These are phyloP conservation scores for Merodon equestris DNA, from an alignment of 2,888 invertebrate species.

Conservation along the genomic window DNA sequence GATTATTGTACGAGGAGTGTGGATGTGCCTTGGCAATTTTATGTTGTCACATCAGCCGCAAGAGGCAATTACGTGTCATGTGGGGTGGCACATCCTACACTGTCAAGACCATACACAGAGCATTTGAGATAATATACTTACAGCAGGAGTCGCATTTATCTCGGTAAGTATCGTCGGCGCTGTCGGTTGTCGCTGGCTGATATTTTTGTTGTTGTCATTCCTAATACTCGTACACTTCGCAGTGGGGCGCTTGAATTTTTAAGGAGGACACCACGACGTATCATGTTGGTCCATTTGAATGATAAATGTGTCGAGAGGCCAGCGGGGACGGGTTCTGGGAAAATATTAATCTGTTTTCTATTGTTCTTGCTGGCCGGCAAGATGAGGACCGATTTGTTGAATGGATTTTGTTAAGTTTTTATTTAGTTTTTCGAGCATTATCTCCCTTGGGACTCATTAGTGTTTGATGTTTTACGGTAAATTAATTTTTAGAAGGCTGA, in stretches of 20 bases:
- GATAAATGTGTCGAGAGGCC: too few relatives aligned
- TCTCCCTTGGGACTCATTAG: too few relatives aligned
- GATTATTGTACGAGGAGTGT: constrained; percentile 1
- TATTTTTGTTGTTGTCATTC: neutral
- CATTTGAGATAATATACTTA: constrained; percentile 25
- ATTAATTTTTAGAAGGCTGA: too few relatives aligned
- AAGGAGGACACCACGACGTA: too few relatives aligned
- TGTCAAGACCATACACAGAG: constrained; percentile 34
- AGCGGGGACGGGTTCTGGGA: too few relatives aligned
- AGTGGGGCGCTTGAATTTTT: constrained; percentile 12
- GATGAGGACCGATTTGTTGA: too few relatives aligned
- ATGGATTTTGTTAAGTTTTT: too few relatives aligned
- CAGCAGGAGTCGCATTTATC: constrained; percentile 23
- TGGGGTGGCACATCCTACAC: constrained; percentile 37
- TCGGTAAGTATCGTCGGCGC: constrained; percentile 3
- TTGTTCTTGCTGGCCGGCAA: too few relatives aligned
- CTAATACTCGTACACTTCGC: constrained; percentile 8
- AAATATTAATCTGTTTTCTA: too few relatives aligned
- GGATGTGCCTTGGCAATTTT: constrained; percentile 29
- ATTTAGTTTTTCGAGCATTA: too few relatives aligned
- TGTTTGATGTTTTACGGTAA: too few relatives aligned
- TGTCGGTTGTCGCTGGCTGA: neutral
- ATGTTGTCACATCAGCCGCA: constrained; percentile 44
- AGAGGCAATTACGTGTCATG: constrained; percentile 38
- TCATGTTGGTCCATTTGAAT: too few relatives aligned